phyloP scores from a whole-genome alignment of 2,113 vertebrate species.

The Onychorhynchus coronatus region DNA sequence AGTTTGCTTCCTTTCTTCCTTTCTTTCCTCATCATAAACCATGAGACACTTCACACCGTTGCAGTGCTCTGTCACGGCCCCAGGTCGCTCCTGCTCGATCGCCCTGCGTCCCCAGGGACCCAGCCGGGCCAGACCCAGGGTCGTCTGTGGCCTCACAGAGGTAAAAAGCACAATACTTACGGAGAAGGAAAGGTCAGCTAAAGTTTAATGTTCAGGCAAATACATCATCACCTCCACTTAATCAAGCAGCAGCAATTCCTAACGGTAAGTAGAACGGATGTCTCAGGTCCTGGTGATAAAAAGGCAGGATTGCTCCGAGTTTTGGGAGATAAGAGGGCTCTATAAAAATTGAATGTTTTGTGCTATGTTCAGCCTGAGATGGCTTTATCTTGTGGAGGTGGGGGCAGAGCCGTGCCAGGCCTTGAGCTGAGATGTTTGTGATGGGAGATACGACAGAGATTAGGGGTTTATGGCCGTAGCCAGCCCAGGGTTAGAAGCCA shows the following conservation, averaged over 20 bases:
- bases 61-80: neutral
- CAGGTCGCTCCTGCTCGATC: neutral
- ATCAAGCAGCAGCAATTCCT: conserved; percentile 32
- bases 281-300: neutral
- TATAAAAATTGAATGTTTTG: neutral
- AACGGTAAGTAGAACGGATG: neutral
- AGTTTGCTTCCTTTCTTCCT: too few relatives aligned
- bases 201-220: conserved; percentile 29
- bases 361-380: neutral
- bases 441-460: neutral
- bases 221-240: neutral
- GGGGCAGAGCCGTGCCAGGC: neutral
- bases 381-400: neutral
- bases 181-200: conserved; percentile 2
- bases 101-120: neutral
- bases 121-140: neutral
- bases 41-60: rapidly evolving
- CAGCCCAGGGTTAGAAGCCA: neutral
- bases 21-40: too few relatives aligned
- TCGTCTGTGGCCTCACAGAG: rapidly evolving
- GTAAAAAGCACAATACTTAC: neutral
- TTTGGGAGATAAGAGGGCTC: neutral
- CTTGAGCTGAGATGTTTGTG: neutral
- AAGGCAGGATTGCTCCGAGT: neutral
- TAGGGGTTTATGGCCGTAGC: neutral